A percentile compares a stretch with the other conserved stretches of the same genome.
These are phyloP conservation scores for Sphenodon punctatus DNA, from an alignment of 2,797 vertebrate genomes.

Conservation along the genomic window DNA sequence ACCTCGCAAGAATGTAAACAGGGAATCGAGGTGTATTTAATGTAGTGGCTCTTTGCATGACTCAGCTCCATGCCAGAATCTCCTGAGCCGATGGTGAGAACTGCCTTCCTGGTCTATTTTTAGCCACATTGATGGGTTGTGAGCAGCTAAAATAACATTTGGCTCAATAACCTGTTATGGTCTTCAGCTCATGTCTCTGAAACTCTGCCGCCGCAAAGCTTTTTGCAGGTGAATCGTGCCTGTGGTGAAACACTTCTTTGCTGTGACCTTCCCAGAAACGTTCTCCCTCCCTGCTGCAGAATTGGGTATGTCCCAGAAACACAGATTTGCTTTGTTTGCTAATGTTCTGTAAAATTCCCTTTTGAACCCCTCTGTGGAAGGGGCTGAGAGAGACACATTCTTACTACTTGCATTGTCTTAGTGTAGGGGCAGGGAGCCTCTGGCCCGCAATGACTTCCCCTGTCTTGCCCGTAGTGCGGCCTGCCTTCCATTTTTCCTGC, in stretches of 20 bases:
- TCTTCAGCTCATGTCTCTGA: not conserved
- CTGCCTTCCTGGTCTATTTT: slow-evolving; percentile 63
- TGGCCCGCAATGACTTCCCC: too few relatives aligned
- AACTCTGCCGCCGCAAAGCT: not conserved
- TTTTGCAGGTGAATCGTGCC: not conserved
- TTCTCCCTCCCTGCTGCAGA: not conserved
- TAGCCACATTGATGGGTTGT: slow-evolving; percentile 13
- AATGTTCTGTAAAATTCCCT: not conserved
- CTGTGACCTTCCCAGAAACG: not conserved
- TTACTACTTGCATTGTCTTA: too few relatives aligned
- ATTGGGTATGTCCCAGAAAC: not conserved
- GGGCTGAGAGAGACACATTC: not conserved
- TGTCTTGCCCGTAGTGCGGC: too few relatives aligned
- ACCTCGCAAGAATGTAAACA: slow-evolving; percentile 14
- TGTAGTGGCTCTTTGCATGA: slow-evolving; percentile 25
- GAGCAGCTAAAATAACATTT: slow-evolving; percentile 2
- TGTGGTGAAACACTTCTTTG: not conserved
- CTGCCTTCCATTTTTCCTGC: too few relatives aligned
- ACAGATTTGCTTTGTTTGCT: not conserved
- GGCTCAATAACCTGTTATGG: not conserved
- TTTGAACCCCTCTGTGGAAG: not conserved
- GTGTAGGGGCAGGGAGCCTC: too few relatives aligned
- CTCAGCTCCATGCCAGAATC: slow-evolving; percentile 55
- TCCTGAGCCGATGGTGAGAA: slow-evolving; percentile 52
- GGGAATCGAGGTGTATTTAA: slow-evolving; percentile 29